Base-by-base conservation (phyloP, 2,888 invertebrate species). In the Heliconius sara region DNA sequence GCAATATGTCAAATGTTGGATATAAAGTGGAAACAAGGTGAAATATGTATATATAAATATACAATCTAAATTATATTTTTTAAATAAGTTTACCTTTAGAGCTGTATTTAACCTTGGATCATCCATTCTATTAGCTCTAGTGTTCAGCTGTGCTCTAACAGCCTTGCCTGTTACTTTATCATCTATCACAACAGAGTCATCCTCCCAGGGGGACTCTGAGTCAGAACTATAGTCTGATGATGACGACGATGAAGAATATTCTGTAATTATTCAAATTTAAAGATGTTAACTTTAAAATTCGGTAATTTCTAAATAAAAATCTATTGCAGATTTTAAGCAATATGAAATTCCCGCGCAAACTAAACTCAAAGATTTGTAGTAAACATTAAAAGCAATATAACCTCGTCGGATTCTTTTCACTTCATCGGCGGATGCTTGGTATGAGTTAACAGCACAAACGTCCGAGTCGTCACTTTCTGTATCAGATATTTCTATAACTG, bases 391-490 rank as follows among this genome's bases (percentile, higher is more conserved):
- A 34, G 71, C 52, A 79, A 70, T 87, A 89, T 88, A 80, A 95
- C 95, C 95, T 84, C 93, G 93, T 34, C 95, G 93, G 81, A 95
- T 94, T 84, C 94, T 90, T 84, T 95, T 95, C 80, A 95, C 95
- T 86, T 95, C 95, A 82, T 95, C 95, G 2, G 95, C 93, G 30
- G 95, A 87, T 52, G 95, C 95, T 85, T 95, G 95, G 87, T 95
- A 95, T 1, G 95, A 92, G 79, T 91, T 93, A 19, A 95, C 95
- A 9, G 95, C 95, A 81, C 95, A 95, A n/a, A 95, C 90, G 78
- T 95, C 95, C n/a, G 95, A 95, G 80, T 95, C 95, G 75, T 95
- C 95, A 79, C 93, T 95, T 22, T 95, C 95, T 1, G 95, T 93
- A 83, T 95, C 95, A 19, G 95, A 94, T 76, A 95, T 95, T 85